Percentiles rank a stretch among this genome's conserved stretches.
Conservation (phyloP, 1,140 invertebrate genomes). For the Bradynema listronoti region DNA sequence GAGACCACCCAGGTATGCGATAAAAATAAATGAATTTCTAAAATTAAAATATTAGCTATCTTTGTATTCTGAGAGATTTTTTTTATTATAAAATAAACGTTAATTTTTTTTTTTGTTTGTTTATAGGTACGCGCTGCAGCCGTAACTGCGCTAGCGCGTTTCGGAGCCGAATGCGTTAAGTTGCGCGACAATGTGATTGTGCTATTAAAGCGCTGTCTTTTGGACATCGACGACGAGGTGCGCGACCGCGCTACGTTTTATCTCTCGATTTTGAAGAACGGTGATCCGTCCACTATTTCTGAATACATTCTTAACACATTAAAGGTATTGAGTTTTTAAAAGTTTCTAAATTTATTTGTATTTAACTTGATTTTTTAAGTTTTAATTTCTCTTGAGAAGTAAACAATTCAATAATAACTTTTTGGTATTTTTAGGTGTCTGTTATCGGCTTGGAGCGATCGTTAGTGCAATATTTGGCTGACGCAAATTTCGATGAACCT, state of each 20-base stretch:
- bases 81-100: not conserved
- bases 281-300: conserved; percentile 68
- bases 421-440: conserved; percentile 71
- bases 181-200: conserved; percentile 77
- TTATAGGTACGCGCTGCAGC: conserved; percentile 67
- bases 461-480: conserved; percentile 73
- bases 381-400: too few relatives aligned
- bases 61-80: conserved; percentile 11
- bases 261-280: conserved; percentile 71
- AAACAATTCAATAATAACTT: conserved; percentile 39
- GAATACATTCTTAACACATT: conserved; percentile 73
- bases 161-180: conserved; percentile 86
- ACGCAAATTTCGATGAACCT: conserved; percentile 64
- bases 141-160: conserved; percentile 90
- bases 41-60: not conserved
- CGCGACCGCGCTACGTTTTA: conserved; percentile 96
- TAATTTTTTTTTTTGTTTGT: not conserved
- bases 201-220: conserved; percentile 73
- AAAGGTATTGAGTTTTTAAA: conserved; percentile 32
- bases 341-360: conserved; percentile 15
- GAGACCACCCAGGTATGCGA: conserved; percentile 85
- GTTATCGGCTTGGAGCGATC: conserved; percentile 78
- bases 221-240: conserved; percentile 97
- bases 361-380: too few relatives aligned
- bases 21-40: too few relatives aligned